These are phyloP conservation scores for Penaeus chinensis DNA, from an alignment of 1,140 invertebrate species.

Conservation along the genomic window DNA sequence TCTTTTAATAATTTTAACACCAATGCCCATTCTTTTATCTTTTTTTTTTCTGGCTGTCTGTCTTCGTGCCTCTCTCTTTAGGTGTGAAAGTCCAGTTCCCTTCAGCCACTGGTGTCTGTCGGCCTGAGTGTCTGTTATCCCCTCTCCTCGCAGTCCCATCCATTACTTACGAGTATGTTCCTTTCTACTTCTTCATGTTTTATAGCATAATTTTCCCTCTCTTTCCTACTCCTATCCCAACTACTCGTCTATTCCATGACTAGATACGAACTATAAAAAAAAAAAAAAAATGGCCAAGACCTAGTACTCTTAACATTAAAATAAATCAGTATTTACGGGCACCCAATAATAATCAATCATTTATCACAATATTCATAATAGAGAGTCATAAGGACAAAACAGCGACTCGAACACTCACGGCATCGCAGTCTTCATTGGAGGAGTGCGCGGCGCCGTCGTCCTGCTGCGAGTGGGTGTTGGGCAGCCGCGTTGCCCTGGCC, in stretches of 20 bases:
- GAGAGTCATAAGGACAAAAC: too few relatives aligned
- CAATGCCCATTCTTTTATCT: too few relatives aligned
- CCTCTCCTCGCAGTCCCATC: too few relatives aligned
- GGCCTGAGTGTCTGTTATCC: too few relatives aligned
- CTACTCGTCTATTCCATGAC: not conserved
- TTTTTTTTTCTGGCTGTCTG: too few relatives aligned
- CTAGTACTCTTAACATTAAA: not conserved
- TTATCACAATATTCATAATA: not conserved
- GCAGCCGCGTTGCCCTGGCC: not conserved
- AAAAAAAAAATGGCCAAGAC: not conserved
- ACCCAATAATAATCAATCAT: not conserved
- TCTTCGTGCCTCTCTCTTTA: too few relatives aligned
- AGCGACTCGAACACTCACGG: not conserved
- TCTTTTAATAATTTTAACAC: too few relatives aligned
- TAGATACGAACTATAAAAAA: not conserved
- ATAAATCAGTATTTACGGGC: not conserved
- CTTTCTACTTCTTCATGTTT: too few relatives aligned
- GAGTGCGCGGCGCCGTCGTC: slow-evolving; percentile 20
- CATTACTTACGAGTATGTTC: too few relatives aligned
- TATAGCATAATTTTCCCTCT: too few relatives aligned
- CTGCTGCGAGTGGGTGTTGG: slow-evolving; percentile 14
- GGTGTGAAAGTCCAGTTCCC: too few relatives aligned
- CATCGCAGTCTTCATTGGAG: slow-evolving; percentile 38
- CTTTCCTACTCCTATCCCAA: not conserved
- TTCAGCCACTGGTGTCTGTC: too few relatives aligned